phyloP scores from a whole-genome alignment of 2,797 vertebrate species.

The Rhinophrynus dorsalis region DNA sequence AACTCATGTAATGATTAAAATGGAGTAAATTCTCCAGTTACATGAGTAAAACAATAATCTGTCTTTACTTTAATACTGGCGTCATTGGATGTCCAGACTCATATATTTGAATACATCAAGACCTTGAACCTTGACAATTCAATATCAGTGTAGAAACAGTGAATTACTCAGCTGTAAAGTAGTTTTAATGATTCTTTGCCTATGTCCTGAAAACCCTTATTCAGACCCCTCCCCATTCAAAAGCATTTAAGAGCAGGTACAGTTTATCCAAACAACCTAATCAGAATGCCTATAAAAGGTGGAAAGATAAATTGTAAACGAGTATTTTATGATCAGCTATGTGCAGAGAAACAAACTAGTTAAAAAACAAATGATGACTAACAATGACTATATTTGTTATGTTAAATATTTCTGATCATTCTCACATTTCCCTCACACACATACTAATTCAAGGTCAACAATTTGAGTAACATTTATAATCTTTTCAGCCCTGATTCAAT shows the following conservation, averaged over 20 bases:
- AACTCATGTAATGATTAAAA: neutral
- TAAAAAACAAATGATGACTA: neutral
- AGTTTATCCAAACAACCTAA: conserved; percentile 43
- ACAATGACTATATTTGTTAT: neutral
- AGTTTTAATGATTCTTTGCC: neutral
- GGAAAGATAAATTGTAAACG: conserved; percentile 30
- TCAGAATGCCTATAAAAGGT: conserved; percentile 32
- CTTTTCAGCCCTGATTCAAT: neutral
- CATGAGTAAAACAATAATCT: neutral
- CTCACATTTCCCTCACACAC: neutral
- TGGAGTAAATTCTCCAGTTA: neutral
- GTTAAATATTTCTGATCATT: neutral
- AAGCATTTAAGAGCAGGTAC: conserved; percentile 19
- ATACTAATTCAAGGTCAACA: neutral
- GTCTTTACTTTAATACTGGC: neutral
- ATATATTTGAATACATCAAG: neutral
- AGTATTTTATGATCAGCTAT: conserved; percentile 15
- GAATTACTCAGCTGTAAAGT: conserved; percentile 6
- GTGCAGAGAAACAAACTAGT: conserved; percentile 5
- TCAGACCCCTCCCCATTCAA: neutral
- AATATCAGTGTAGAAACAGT: neutral
- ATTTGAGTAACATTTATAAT: neutral
- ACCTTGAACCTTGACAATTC: conserved; percentile 12
- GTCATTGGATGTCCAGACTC: neutral
- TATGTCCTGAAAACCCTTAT: neutral